Percentiles rank a stretch among this genome's conserved stretches.
These are phyloP conservation scores for Mohoua ochrocephala DNA, from an alignment of 2,113 vertebrate species.

Conservation along the genomic window DNA sequence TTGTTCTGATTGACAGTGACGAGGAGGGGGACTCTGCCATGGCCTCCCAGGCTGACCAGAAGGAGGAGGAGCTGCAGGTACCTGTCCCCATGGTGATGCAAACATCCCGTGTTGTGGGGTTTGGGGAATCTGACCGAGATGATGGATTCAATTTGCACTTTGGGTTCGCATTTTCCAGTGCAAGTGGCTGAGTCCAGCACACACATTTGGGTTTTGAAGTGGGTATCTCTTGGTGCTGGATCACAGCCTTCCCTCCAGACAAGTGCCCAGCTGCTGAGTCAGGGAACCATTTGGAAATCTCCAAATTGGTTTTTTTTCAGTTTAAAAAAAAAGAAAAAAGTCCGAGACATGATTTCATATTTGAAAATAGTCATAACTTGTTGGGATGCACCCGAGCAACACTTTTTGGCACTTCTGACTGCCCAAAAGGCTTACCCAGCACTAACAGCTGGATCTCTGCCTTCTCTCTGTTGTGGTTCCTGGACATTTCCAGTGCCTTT, in stretches of 20 bases:
- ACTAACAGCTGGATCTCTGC: neutral
- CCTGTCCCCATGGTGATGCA: neutral
- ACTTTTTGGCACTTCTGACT: neutral
- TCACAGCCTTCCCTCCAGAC: neutral
- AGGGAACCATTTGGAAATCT: neutral
- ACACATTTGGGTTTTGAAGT: neutral
- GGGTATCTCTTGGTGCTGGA: neutral
- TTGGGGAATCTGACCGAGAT: neutral
- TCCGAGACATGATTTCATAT: neutral
- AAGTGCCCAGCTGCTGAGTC: neutral
- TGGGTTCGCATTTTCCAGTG: neutral
- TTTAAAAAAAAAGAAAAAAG: neutral
- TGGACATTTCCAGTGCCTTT: neutral
- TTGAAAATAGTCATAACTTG: neutral
- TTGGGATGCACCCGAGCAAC: neutral
- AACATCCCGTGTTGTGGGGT: neutral
- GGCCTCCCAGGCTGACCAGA: constrained; percentile 94
- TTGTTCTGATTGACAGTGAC: constrained; percentile 92
- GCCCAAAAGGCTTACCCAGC: neutral
- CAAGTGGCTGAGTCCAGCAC: neutral
- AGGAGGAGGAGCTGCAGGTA: constrained; percentile 97
- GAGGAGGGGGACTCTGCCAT: constrained; percentile 96
- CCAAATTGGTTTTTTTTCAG: neutral
- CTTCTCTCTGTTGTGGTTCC: neutral
- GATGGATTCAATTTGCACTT: neutral